A percentile compares a stretch with the other conserved stretches of the same genome.
Evolutionary conservation across 1,140 invertebrate genomes (phyloP).

Genomic region (Drosophila jambulina): DNA sequence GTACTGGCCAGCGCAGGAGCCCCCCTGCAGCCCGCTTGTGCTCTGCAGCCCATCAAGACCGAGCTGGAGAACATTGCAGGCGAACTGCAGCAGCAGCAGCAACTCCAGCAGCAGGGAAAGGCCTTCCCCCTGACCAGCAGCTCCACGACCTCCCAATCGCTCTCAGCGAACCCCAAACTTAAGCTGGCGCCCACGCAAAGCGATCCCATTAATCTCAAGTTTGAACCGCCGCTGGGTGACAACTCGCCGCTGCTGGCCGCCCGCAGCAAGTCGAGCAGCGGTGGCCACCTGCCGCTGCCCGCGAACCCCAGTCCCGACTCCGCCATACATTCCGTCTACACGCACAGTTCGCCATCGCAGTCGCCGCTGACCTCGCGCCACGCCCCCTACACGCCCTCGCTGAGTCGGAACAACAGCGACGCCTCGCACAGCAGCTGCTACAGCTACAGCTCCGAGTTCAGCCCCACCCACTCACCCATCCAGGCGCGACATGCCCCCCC

Average conservation of each 20-base stretch:
- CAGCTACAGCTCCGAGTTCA: conserved; percentile 90
- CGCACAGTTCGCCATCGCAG: conserved; percentile 92
- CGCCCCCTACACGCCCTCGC: conserved; percentile 91
- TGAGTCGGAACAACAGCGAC: conserved; percentile 95
- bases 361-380: conserved; percentile 94
- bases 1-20: conserved; percentile 26
- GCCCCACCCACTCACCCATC: conserved; percentile 94
- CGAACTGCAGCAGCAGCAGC: conserved; percentile 50
- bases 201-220: conserved; percentile 84
- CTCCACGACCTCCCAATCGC: background rate
- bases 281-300: conserved; percentile 85
- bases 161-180: conserved; percentile 37
- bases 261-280: conserved; percentile 74
- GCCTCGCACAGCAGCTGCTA: conserved; percentile 94
- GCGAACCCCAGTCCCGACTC: conserved; percentile 92
- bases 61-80: conserved; percentile 71
- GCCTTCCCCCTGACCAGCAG: conserved; percentile 24
- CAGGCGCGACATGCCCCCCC: conserved; percentile 87
- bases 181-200: conserved; percentile 80
- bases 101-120: conserved; percentile 19
- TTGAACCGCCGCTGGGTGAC: conserved; percentile 62
- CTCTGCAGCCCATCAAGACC: conserved; percentile 65
- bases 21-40: conserved; percentile 18
- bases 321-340: conserved; percentile 94
- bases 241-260: conserved; percentile 74